A percentile compares a stretch with the other conserved stretches of the same genome.
Conservation (phyloP, 2,113 vertebrate genomes). For the Melanostigma gelatinosum region DNA sequence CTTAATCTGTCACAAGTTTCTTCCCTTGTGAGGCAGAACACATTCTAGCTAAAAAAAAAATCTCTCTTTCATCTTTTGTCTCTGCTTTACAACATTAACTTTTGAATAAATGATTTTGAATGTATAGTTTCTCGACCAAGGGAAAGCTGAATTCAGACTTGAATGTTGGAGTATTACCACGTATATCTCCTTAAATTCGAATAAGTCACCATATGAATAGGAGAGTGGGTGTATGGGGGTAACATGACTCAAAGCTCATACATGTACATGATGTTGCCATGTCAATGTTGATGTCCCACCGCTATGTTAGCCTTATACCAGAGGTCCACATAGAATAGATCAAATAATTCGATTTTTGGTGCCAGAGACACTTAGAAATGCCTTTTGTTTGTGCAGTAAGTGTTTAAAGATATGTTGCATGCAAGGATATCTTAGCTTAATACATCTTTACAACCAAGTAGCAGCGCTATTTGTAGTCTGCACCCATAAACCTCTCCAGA, state of each 20-base stretch:
- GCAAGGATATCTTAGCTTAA: background rate
- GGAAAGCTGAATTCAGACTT: background rate
- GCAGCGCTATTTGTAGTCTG: background rate
- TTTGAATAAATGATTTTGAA: background rate
- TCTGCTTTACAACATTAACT: slow-evolving; percentile 9
- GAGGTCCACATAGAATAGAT: background rate
- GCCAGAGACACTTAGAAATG: background rate
- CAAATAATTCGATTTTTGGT: background rate
- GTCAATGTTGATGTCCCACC: slow-evolving; percentile 7
- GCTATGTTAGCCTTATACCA: background rate
- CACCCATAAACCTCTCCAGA: background rate
- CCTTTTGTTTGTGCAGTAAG: background rate
- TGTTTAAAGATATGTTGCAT: background rate
- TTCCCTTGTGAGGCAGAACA: slow-evolving; percentile 28
- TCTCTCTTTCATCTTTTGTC: slow-evolving; percentile 38
- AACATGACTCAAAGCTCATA: slow-evolving; percentile 2
- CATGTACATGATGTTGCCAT: slow-evolving; percentile 13
- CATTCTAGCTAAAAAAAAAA: slow-evolving; percentile 38
- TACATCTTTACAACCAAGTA: background rate
- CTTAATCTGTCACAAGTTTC: slow-evolving; percentile 61
- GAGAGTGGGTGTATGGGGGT: slow-evolving; percentile 2
- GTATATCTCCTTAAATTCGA: slow-evolving; percentile 21
- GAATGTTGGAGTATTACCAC: background rate
- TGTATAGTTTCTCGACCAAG: background rate
- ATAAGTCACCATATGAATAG: background rate